Evolutionary conservation across 2,797 vertebrate species (phyloP).

Genomic region (Fistularia commersonii): DNA sequence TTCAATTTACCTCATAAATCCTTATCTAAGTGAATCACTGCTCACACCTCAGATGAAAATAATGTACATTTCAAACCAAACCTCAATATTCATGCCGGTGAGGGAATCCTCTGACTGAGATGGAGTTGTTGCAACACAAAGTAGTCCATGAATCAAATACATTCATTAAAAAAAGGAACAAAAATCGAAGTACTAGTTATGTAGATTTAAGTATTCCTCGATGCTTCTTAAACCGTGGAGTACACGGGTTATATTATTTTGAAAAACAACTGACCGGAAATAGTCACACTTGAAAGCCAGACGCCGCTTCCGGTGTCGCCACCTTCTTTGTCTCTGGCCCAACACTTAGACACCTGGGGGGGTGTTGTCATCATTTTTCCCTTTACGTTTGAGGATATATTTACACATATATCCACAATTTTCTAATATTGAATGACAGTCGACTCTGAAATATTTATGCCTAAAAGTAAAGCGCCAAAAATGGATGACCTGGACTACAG

Average conservation of each 20-base stretch:
- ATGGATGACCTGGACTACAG: constrained; percentile 87
- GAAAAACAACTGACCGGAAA: constrained; percentile 57
- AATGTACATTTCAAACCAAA: too few relatives aligned
- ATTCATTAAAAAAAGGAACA: too few relatives aligned
- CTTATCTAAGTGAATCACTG: too few relatives aligned
- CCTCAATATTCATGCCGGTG: too few relatives aligned
- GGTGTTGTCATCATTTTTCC: constrained; percentile 45
- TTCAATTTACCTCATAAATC: too few relatives aligned
- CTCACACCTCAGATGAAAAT: too few relatives aligned
- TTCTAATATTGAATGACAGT: constrained; percentile 81
- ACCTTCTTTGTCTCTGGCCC: constrained; percentile 78
- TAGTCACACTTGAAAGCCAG: not conserved
- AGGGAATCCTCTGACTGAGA: too few relatives aligned
- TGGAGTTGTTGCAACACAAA: too few relatives aligned
- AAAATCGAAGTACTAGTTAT: too few relatives aligned
- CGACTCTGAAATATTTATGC: constrained; percentile 84
- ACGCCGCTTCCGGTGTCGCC: constrained; percentile 67
- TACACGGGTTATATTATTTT: constrained; percentile 15
- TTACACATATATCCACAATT: constrained; percentile 74
- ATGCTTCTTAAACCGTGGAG: too few relatives aligned
- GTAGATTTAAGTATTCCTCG: too few relatives aligned
- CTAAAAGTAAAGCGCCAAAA: constrained; percentile 85
- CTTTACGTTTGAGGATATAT: constrained; percentile 73
- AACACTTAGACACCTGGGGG: constrained; percentile 53
- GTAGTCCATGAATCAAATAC: too few relatives aligned